A percentile compares a stretch with the other conserved stretches of the same genome.
These are phyloP conservation scores for Clarias macrocephalus DNA, from an alignment of 2,113 vertebrate species.

Conservation along the genomic window DNA sequence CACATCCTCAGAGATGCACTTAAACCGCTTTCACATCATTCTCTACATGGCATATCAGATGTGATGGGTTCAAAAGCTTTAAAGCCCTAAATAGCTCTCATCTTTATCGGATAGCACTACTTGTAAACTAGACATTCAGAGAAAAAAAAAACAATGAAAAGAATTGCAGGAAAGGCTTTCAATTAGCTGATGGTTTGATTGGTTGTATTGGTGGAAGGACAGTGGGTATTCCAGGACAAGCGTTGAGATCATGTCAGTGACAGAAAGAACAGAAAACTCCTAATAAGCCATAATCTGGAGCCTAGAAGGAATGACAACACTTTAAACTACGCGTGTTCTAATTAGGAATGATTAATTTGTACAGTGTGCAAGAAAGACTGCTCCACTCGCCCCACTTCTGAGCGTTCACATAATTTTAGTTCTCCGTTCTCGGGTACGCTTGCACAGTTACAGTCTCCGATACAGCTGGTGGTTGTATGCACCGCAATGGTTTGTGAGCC, in stretches of 20 bases:
- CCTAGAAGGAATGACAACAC: not conserved
- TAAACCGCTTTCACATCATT: not conserved
- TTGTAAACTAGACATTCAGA: not conserved
- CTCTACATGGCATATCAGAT: not conserved
- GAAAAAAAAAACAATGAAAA: not conserved
- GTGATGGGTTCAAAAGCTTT: not conserved
- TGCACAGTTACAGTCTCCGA: too few relatives aligned
- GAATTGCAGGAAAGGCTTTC: not conserved
- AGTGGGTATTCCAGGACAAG: not conserved
- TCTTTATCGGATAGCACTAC: not conserved
- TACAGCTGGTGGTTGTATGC: too few relatives aligned
- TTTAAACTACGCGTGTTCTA: not conserved
- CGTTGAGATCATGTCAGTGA: not conserved
- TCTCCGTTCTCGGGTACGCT: too few relatives aligned
- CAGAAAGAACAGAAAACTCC: not conserved
- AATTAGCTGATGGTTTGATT: not conserved
- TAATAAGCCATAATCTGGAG: not conserved
- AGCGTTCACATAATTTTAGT: too few relatives aligned
- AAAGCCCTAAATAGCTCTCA: not conserved
- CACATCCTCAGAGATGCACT: not conserved
- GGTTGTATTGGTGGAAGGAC: not conserved
- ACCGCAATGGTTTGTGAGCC: too few relatives aligned
- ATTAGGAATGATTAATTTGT: too few relatives aligned
- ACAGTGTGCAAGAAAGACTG: too few relatives aligned
- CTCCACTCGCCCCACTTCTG: too few relatives aligned